Evolutionary conservation across 1,140 invertebrate genomes (phyloP).

Genomic region (Macrotrachela quadricornifera): DNA sequence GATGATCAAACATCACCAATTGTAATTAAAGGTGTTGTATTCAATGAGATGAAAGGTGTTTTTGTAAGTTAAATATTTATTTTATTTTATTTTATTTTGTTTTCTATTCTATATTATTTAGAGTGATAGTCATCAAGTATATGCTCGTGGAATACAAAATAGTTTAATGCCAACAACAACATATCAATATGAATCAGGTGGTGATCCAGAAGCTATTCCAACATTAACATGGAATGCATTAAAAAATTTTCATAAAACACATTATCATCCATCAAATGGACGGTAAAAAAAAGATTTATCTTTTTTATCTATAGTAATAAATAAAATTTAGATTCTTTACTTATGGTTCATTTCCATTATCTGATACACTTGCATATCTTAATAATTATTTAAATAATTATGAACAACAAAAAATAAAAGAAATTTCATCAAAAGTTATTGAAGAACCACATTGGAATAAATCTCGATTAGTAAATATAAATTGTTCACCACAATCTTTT

Average conservation of each 20-base stretch:
- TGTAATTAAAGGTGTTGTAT: slow-evolving; percentile 76
- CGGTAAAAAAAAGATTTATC: slow-evolving; percentile 24
- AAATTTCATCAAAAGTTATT: not conserved
- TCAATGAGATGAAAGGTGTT: slow-evolving; percentile 93
- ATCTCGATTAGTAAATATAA: slow-evolving; percentile 38
- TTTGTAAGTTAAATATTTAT: slow-evolving; percentile 39
- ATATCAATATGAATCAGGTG: slow-evolving; percentile 63
- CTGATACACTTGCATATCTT: slow-evolving; percentile 50
- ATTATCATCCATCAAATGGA: slow-evolving; percentile 77
- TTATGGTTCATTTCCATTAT: slow-evolving; percentile 67
- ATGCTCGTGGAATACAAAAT: slow-evolving; percentile 54
- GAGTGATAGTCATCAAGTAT: slow-evolving; percentile 56
- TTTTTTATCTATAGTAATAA: not conserved
- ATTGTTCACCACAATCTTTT: slow-evolving; percentile 54
- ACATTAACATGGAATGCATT: slow-evolving; percentile 56
- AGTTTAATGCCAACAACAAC: slow-evolving; percentile 57
- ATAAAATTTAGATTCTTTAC: slow-evolving; percentile 44
- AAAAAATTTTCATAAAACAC: slow-evolving; percentile 55
- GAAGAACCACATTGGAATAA: not conserved
- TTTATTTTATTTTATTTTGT: not conserved
- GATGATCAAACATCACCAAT: slow-evolving; percentile 49
- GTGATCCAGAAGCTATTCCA: slow-evolving; percentile 64
- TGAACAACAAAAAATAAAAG: not conserved
- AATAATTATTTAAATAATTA: slow-evolving; percentile 33
- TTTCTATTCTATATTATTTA: slow-evolving; percentile 15